These are phyloP conservation scores for Lucilia sericata DNA, from an alignment of 1,140 invertebrate species.

Conservation along the genomic window DNA sequence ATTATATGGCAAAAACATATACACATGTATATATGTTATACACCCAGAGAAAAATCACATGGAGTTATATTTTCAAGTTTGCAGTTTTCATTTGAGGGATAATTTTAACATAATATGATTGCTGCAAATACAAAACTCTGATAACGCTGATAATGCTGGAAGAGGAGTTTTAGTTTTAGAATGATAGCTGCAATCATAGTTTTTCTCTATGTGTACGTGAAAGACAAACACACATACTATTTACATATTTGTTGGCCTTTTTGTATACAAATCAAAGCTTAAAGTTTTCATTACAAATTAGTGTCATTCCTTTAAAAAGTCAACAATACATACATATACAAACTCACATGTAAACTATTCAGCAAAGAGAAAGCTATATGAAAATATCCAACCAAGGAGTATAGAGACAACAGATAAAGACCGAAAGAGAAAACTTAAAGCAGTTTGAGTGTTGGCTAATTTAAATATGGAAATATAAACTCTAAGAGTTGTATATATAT, in stretches of 20 bases:
- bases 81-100: too few relatives aligned
- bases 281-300: conserved; percentile 27
- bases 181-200: too few relatives aligned
- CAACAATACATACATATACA: not conserved
- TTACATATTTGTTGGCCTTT: conserved; percentile 25
- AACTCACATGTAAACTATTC: not conserved
- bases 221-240: not conserved
- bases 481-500: not conserved
- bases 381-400: too few relatives aligned
- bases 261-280: conserved; percentile 11
- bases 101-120: too few relatives aligned
- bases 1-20: not conserved
- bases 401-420: too few relatives aligned
- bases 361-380: too few relatives aligned
- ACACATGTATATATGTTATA: not conserved
- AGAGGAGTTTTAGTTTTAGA: too few relatives aligned
- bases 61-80: too few relatives aligned
- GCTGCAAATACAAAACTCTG: too few relatives aligned
- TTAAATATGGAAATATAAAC: conserved; percentile 6
- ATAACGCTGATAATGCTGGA: too few relatives aligned
- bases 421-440: not conserved
- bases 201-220: too few relatives aligned
- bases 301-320: not conserved
- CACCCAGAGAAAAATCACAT: too few relatives aligned
- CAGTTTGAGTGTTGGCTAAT: not conserved